phyloP scores from a whole-genome alignment of 2,113 vertebrate genomes.

The Thymallus thymallus region DNA sequence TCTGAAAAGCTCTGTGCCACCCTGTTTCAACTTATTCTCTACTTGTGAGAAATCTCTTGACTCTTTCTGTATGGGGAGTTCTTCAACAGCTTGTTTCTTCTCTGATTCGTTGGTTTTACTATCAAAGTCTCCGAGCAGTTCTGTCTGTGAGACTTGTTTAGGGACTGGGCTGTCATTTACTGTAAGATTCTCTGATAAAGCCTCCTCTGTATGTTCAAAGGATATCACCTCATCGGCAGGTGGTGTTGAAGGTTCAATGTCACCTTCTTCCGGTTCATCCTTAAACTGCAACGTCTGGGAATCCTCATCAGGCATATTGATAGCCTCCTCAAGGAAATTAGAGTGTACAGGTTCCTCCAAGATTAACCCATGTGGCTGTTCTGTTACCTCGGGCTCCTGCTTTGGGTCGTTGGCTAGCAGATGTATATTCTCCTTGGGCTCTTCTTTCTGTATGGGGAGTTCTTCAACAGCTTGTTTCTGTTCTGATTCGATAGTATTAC shows the following conservation, averaged over 20 bases:
- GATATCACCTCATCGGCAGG: constrained; percentile 12
- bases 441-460: not conserved
- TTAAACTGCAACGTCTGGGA: constrained; percentile 19
- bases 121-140: not conserved
- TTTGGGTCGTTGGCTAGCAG: constrained; percentile 6
- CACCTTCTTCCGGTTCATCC: not conserved
- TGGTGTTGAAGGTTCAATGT: not conserved
- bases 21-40: constrained; percentile 14
- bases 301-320: constrained; percentile 5
- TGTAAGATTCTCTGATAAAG: constrained; percentile 36
- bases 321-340: constrained; percentile 4
- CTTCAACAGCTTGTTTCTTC: constrained; percentile 8
- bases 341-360: constrained; percentile 19
- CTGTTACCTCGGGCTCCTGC: constrained; percentile 1
- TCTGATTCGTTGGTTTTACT: constrained; percentile 15
- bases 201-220: constrained; percentile 22
- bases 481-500: constrained; percentile 17
- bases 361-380: constrained; percentile 11
- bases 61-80: not conserved
- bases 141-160: not conserved
- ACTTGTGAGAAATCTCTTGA: not conserved
- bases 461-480: constrained; percentile 14
- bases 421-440: not conserved
- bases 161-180: constrained; percentile 15
- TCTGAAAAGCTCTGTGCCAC: constrained; percentile 3